Evolutionary conservation across 2,888 invertebrate genomes (phyloP).

Genomic region (Watsonalla binaria): DNA sequence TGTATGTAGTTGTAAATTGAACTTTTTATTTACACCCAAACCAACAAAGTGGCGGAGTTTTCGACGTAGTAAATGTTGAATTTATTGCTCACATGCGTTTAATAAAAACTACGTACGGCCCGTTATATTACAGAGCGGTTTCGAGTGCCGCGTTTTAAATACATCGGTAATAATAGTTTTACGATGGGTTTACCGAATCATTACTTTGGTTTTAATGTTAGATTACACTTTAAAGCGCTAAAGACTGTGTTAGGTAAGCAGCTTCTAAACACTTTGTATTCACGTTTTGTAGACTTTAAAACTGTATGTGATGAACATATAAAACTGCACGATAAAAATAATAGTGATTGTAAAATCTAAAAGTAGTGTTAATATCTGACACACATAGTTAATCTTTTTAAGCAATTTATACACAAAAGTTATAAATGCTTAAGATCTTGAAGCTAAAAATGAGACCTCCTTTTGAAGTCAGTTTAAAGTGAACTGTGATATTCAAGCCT

Average conservation of each 20-base stretch:
- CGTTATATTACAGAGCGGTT: slow-evolving; percentile 32
- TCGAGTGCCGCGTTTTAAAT: slow-evolving; percentile 35
- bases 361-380: too few relatives aligned
- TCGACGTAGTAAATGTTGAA: slow-evolving; percentile 56
- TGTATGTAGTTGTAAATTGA: slow-evolving; percentile 55
- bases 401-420: too few relatives aligned
- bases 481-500: too few relatives aligned
- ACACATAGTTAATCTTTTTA: too few relatives aligned
- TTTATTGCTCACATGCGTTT: slow-evolving; percentile 58
- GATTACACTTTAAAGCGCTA: slow-evolving; percentile 20
- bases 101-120: slow-evolving; percentile 52
- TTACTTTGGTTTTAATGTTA: slow-evolving; percentile 25
- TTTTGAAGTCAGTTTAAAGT: too few relatives aligned
- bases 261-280: slow-evolving; percentile 5
- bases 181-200: slow-evolving; percentile 27
- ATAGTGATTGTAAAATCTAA: too few relatives aligned
- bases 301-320: neutral
- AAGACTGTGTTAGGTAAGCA: slow-evolving; percentile 18
- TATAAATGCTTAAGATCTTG: too few relatives aligned
- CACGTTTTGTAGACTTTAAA: neutral
- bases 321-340: too few relatives aligned
- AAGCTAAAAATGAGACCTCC: too few relatives aligned
- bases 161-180: slow-evolving; percentile 34
- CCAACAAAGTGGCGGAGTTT: slow-evolving; percentile 55
- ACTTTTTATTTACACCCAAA: slow-evolving; percentile 58